Percentiles rank a stretch among this genome's conserved stretches.
phyloP scores from a whole-genome alignment of 2,797 vertebrate species.

The Halcyon leucocephala region DNA sequence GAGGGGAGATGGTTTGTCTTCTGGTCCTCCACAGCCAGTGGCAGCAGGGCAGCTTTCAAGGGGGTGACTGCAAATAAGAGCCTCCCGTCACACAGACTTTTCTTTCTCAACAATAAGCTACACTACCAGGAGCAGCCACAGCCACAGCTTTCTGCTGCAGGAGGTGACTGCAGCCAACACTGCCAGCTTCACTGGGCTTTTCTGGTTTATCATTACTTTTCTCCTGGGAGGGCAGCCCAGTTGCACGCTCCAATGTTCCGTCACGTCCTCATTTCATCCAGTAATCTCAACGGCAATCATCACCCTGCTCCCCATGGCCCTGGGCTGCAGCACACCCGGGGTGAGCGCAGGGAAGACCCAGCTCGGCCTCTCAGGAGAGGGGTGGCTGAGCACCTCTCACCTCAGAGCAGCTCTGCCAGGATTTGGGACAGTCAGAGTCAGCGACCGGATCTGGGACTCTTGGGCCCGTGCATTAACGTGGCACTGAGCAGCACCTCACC shows the following conservation, averaged over 20 bases:
- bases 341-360: not conserved
- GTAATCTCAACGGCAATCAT: not conserved
- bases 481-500: not conserved
- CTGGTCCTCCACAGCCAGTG: not conserved
- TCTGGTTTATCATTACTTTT: constrained; percentile 40
- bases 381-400: not conserved
- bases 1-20: not conserved
- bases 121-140: fast-evolving
- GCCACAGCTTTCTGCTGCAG: not conserved
- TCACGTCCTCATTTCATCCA: not conserved
- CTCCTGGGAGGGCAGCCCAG: not conserved
- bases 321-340: not conserved
- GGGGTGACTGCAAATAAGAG: fast-evolving
- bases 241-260: not conserved
- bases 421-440: fast-evolving
- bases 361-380: not conserved
- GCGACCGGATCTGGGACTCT: not conserved
- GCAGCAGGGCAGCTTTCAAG: not conserved
- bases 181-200: not conserved
- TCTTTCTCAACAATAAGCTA: not conserved
- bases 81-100: too few species aligned
- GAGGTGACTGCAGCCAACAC: not conserved
- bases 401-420: not conserved
- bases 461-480: fast-evolving
- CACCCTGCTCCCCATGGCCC: not conserved